These are phyloP conservation scores for Sarcophaga carnaria DNA, from an alignment of 2,888 invertebrate species.

Conservation along the genomic window DNA sequence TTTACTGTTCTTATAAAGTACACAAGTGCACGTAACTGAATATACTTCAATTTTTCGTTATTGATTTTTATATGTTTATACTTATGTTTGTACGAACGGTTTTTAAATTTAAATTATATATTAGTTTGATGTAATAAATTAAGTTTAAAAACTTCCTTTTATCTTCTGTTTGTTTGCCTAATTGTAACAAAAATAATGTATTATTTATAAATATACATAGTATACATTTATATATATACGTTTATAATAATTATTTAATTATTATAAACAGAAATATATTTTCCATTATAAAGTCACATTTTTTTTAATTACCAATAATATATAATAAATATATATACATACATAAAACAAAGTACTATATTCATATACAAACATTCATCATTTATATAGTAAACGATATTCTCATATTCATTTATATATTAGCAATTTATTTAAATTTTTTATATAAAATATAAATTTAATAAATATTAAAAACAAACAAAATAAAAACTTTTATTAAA, in stretches of 20 bases:
- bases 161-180: constrained; percentile 50
- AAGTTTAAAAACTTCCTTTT: constrained; percentile 28
- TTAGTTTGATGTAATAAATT: constrained; percentile 16
- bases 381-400: constrained; percentile 63
- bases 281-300: constrained; percentile 64
- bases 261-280: constrained; percentile 72
- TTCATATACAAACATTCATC: constrained; percentile 64
- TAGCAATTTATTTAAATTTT: constrained; percentile 64
- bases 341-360: constrained; percentile 51
- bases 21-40: constrained; percentile 3
- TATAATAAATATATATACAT: constrained; percentile 71
- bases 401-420: constrained; percentile 73
- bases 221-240: constrained; percentile 59
- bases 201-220: constrained; percentile 54
- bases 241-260: constrained; percentile 71
- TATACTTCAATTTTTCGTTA: constrained; percentile 11
- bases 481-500: constrained; percentile 1
- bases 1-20: neutral
- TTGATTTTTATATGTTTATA: constrained; percentile 22
- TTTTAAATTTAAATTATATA: constrained; percentile 11
- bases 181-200: constrained; percentile 53
- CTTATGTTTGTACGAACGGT: neutral
- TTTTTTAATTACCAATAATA: constrained; percentile 70
- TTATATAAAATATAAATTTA: constrained; percentile 52
- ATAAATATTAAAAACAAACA: constrained; percentile 42